Percentiles rank a stretch among this genome's conserved stretches.
phyloP scores from a whole-genome alignment of 2,113 vertebrate genomes.

The Mystacornis crossleyi region DNA sequence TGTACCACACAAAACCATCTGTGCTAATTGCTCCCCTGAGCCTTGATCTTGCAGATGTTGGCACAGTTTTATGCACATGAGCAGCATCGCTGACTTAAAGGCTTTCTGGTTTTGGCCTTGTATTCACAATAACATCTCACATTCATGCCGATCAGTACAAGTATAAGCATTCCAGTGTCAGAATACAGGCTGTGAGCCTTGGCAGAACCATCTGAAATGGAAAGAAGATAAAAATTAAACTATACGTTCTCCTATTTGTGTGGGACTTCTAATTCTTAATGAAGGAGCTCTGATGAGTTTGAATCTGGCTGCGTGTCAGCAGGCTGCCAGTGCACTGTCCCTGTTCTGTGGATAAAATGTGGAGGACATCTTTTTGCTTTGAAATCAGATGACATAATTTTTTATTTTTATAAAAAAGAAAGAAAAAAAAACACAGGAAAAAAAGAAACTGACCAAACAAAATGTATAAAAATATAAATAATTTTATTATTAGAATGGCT shows the following conservation, averaged over 20 bases:
- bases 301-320: fast-evolving
- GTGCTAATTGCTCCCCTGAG: not conserved
- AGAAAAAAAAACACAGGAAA: not conserved
- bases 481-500: not conserved
- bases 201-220: not conserved
- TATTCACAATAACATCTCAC: not conserved
- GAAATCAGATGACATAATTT: not conserved
- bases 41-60: not conserved
- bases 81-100: not conserved
- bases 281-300: not conserved
- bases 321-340: not conserved
- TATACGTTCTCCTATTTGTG: not conserved
- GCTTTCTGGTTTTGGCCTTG: not conserved
- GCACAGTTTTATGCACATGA: not conserved
- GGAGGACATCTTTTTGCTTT: not conserved
- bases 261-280: not conserved
- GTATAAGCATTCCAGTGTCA: not conserved
- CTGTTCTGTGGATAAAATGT: not conserved
- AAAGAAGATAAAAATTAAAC: not conserved
- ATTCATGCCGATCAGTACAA: not conserved
- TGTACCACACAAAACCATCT: not conserved
- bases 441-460: not conserved
- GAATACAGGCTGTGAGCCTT: not conserved
- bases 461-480: not conserved
- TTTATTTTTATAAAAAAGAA: not conserved